Base-by-base conservation (phyloP, 2,888 invertebrate species). In the Drosophila borborema region DNA sequence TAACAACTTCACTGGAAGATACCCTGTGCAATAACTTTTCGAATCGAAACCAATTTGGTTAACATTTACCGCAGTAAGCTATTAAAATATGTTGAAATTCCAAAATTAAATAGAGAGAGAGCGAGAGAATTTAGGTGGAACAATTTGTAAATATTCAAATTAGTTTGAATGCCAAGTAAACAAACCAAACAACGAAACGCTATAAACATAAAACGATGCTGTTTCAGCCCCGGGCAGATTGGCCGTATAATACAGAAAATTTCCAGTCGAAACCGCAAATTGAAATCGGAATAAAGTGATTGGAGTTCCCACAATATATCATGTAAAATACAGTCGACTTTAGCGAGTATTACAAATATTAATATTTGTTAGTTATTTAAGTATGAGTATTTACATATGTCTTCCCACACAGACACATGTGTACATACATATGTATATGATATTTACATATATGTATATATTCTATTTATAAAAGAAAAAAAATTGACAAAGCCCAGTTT, bases 181-280 rank as follows among this genome's bases (percentile, higher is more conserved):
- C 10, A n/a, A 36, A 59, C 40, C 10, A 53, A 65, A 45, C 12
- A 64, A 31, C n/a, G n/a, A 45, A 45, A n/a, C 31, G 12, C 4
- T n/a, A 31, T 45, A 55, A 68, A 51, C 58, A 58, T 6, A 31
- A 18, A 56, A 16, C 36, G 38, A 18, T 61, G 38, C 18, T 23
- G 9, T 40, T 16, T 20, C 23, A 41, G 49, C 14, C 55, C 41
- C 55, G 70, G 74, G 48, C 72, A 54, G 10, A n/a, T 76, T 51
- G 77, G 51, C 63, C 49, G 48, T 38, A 3, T n/a, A 38, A 48
- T 20, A 45, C n/a, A 18, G 20, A 10, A 10, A 34, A 36, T 54
- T 40, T 45, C 16, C 18, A 20, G 45, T 46, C 4, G 34, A 23
- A 54, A 6, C 12, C 18, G n/a, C 14, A 31, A 54, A n/a, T 48